Base-by-base conservation (phyloP, 2,888 invertebrate genomes). In the Agrotis segetum region DNA sequence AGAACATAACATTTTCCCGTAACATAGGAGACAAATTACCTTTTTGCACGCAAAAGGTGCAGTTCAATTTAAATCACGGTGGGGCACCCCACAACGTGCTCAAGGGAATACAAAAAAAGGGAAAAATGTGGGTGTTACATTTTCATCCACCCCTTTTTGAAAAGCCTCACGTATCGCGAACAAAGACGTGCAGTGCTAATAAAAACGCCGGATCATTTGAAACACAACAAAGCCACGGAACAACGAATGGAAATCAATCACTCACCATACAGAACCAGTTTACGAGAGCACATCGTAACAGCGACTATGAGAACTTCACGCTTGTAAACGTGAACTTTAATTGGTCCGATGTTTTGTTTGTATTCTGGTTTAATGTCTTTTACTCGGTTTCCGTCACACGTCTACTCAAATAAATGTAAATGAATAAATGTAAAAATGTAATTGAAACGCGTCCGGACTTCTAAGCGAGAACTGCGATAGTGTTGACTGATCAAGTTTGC, bases 211-310 rank as follows among this genome's bases (percentile, higher is more conserved):
- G 71, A 81, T 85, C 77, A 77, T 84, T 85, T 82, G 53, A 62
- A 85, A 73, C 58, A 81, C 74, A 79, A 79, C 77, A 86, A 81
- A 81, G 79, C 71, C 64, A 60, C 68, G 67, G 64, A 75, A 77
- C 73, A 77, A 80, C 74, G 71, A 81, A 73, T 84, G 65, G 63
- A 76, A 84, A 86, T 84, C 84, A 84, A 84, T 84, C 86, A 82
- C 75, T 79, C 82, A 77, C 75, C 77, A 74, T 77, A 76, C 71
- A 82, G 56, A 80, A 73, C 79, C 77, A 77, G 84, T 85, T 79
- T 73, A 78, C 80, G 71, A 73, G 71, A 73, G 63, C 67, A 62
- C 66, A 65, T 76, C 64, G 83, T 76, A 74, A 63, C 74, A 58
- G 44, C 52, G 59, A 50, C 71, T 74, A 67, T 71, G 68, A 63